Percentiles rank a stretch among this genome's conserved stretches.
Evolutionary conservation across 64 coral and sea anemone species (phyloP).

Genomic region (Montipora efflorescens): DNA sequence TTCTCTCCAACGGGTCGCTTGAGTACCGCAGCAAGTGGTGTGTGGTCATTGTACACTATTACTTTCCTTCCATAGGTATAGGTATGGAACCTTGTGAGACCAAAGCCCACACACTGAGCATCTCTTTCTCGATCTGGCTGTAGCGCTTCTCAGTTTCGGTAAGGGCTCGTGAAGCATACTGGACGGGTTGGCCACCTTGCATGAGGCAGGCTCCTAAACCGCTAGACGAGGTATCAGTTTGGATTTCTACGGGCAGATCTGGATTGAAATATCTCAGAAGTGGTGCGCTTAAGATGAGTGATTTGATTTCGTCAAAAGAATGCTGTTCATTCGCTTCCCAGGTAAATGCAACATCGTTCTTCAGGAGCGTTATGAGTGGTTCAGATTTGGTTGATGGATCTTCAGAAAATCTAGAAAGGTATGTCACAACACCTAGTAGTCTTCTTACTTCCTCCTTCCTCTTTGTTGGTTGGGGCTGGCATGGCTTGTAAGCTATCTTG

Average conservation of each 20-base stretch:
- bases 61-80: conserved; percentile 48
- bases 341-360: not conserved
- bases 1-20: no score
- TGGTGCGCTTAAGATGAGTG: conserved; percentile 29
- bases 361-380: not conserved
- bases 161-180: conserved; percentile 24
- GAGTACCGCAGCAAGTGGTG: no score
- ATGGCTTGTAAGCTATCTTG: no score
- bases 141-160: not conserved
- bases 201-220: conserved; percentile 43
- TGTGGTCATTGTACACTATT: no score
- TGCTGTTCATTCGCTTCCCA: not conserved
- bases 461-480: no score
- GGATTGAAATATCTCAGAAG: conserved; percentile 39
- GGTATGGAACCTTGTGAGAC: conserved; percentile 21
- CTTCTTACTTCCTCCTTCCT: no score
- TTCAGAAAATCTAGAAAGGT: no score
- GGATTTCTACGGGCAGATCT: conserved; percentile 11
- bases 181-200: conserved; percentile 15
- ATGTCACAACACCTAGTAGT: no score
- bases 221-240: conserved; percentile 30
- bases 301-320: conserved; percentile 12
- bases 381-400: no score
- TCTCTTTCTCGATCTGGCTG: no score
- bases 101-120: not conserved